Evolutionary conservation across 2,888 invertebrate species (phyloP), one percentile per base, ranked within the genome.

Genomic region (Kryphioiulus occultus): DNA sequence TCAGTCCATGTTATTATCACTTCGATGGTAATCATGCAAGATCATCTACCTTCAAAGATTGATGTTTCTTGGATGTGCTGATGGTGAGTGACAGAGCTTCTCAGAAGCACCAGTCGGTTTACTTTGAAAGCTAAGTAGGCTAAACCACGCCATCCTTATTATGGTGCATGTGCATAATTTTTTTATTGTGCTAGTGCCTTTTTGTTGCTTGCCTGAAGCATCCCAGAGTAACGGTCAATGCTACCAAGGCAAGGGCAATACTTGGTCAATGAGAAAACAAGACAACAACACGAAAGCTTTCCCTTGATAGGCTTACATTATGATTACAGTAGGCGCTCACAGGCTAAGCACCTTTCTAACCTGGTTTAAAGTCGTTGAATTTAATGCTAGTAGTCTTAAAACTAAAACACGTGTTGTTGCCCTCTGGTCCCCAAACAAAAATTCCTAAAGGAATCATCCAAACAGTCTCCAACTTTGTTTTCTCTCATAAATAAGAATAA

Each of bases 11-110:
- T 68, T 26, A 68, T 68, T 68, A 68, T 68, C 68, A 68, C 68
- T 26, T 2, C 68, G 26, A 26, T 68, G 68, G 68, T n/a, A 68
- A 68, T 68, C 68, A 22, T 26, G 68, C 22, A 26, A 68, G 68
- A 68, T 68, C 68, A 68, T 68, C 26, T 68, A 68, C 68, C 68
- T 68, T 68, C 68, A 10, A 68, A 26, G 68, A 68, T 68, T 68
- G 68, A 68, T 68, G 68, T 22, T 68, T 68, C 26, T 26, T 68
- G 10, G 1, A 26, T 19, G 26, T 68, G 68, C 47, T 68, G 68
- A 68, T 68, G 68, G 26, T 68, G 68, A 68, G n/a, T 68, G 68
- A 68, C 68, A 68, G 5, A 68, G 10, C 9, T 68, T 68, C 26
- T 22, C 26, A 68, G 68, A 68, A 68, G 0, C 12, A 12, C 26